phyloP scores from a whole-genome alignment of 2,888 invertebrate species.

The Nomada fucata region DNA sequence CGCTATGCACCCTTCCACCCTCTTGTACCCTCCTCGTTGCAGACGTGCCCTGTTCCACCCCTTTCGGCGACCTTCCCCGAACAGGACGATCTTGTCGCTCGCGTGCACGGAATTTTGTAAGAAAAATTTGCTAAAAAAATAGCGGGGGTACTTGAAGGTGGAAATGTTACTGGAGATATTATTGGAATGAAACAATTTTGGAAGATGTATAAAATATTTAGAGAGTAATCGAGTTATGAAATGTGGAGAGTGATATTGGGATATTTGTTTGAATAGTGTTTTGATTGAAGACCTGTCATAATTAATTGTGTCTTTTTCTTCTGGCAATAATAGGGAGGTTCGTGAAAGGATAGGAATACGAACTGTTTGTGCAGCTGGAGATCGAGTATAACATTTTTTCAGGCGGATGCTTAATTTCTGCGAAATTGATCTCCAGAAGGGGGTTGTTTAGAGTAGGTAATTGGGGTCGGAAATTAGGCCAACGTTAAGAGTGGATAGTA shows the following conservation, averaged over 20 bases:
- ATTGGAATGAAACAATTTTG: no score
- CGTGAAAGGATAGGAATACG: no score
- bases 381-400: not conserved
- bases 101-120: conserved; percentile 2
- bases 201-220: no score
- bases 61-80: conserved; percentile 42
- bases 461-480: not conserved
- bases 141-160: no score
- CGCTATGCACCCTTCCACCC: conserved; percentile 1
- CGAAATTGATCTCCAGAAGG: not conserved
- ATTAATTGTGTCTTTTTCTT: no score
- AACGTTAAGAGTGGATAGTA: not conserved
- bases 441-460: not conserved
- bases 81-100: conserved; percentile 32
- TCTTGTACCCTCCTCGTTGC: conserved; percentile 24
- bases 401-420: not conserved
- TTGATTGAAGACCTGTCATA: no score
- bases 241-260: no score
- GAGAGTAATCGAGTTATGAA: no score
- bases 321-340: no score
- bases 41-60: conserved; percentile 17
- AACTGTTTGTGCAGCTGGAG: not conserved
- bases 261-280: no score
- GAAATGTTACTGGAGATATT: no score
- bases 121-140: no score